These are phyloP conservation scores for Heterodera schachtii DNA, from an alignment of 1,140 invertebrate genomes.

Conservation along the genomic window DNA sequence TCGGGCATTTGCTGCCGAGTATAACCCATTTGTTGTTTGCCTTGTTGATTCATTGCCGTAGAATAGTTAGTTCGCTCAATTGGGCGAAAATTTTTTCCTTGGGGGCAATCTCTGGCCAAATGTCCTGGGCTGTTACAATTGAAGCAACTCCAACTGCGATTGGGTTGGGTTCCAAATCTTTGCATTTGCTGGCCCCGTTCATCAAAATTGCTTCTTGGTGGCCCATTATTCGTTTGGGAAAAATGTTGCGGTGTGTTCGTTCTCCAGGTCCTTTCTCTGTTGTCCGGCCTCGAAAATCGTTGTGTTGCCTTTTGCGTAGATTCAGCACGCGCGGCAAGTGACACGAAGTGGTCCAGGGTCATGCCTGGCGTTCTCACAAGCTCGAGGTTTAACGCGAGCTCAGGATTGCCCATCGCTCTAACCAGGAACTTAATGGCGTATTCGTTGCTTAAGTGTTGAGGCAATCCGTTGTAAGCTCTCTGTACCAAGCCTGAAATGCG, in stretches of 20 bases:
- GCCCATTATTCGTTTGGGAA: not conserved
- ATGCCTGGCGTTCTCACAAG: no score
- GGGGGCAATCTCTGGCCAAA: not conserved
- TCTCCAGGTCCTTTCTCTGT: not conserved
- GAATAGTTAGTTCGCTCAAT: not conserved
- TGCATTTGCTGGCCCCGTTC: not conserved
- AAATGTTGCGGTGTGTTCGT: not conserved
- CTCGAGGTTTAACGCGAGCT: no score
- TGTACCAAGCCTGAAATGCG: not conserved
- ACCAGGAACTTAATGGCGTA: no score
- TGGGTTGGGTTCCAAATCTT: not conserved
- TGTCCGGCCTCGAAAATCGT: not conserved
- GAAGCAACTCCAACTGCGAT: constrained; percentile 1
- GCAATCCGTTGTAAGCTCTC: not conserved
- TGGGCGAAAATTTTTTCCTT: not conserved
- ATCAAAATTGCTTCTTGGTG: not conserved
- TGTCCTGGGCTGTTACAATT: not conserved
- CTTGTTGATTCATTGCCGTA: no score
- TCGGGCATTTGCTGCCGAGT: no score
- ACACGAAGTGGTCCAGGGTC: no score
- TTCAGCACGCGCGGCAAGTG: no score
- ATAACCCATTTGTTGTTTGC: no score
- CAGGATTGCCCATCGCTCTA: no score
- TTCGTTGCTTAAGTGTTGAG: no score
- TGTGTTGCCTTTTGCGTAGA: not conserved